Conservation (phyloP, 2,797 vertebrate genomes). For the Odontamblyopus lacepedii region DNA sequence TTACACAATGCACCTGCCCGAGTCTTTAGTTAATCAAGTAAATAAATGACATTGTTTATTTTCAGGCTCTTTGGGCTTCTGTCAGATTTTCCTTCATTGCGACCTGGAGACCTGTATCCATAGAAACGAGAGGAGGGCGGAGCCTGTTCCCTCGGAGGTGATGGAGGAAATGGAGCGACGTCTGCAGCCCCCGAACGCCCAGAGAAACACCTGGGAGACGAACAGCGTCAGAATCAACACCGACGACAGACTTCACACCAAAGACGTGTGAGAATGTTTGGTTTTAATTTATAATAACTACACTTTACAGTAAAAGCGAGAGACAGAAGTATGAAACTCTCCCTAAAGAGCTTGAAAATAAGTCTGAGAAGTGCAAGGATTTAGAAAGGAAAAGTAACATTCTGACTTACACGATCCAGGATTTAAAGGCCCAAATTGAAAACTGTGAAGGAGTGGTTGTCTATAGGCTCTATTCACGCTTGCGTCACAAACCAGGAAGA, state of each 20-base stretch:
- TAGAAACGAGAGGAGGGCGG: slow-evolving; percentile 81
- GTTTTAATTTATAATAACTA: background rate
- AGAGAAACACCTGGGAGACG: slow-evolving; percentile 87
- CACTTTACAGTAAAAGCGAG: too few species aligned
- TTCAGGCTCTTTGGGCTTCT: slow-evolving; percentile 88
- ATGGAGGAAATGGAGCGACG: slow-evolving; percentile 85
- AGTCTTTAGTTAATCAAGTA: too few species aligned
- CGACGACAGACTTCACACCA: slow-evolving; percentile 39
- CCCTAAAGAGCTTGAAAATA: too few species aligned
- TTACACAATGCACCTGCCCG: too few species aligned
- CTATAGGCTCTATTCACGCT: too few species aligned
- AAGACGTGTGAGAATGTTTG: slow-evolving; percentile 66
- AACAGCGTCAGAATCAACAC: slow-evolving; percentile 81
- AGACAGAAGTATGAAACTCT: too few species aligned
- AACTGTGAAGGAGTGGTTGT: too few species aligned
- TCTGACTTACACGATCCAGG: too few species aligned
- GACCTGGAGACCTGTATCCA: slow-evolving; percentile 83
- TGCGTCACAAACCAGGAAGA: too few species aligned
- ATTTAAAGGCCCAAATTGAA: too few species aligned
- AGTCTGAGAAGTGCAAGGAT: too few species aligned
- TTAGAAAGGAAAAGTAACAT: too few species aligned
- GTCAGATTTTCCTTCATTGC: slow-evolving; percentile 88
- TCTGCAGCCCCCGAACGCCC: slow-evolving; percentile 83
- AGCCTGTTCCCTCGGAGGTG: slow-evolving; percentile 76
- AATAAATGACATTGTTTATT: background rate